Percentiles rank a stretch among this genome's conserved stretches.
phyloP scores from a whole-genome alignment of 1,140 invertebrate genomes.

The Drosophila baimaii region DNA sequence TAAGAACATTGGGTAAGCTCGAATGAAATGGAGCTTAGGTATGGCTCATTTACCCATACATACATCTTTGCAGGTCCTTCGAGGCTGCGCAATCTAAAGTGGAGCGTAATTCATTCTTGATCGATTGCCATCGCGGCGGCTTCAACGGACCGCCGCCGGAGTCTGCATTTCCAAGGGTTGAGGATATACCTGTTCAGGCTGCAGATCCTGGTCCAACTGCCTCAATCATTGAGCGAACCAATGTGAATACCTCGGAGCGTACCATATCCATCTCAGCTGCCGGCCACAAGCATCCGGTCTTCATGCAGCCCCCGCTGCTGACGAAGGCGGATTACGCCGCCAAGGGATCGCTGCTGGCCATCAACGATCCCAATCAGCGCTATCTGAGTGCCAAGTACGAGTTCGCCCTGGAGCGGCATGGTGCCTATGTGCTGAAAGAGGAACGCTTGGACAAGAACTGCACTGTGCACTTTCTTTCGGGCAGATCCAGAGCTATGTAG shows the following conservation, averaged over 20 bases:
- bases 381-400: slow-evolving; percentile 57
- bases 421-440: slow-evolving; percentile 22
- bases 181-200: background rate
- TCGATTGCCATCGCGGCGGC: slow-evolving; percentile 24
- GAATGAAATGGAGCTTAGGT: background rate
- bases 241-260: slow-evolving; percentile 26
- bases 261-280: slow-evolving; percentile 22
- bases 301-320: slow-evolving; percentile 38
- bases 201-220: background rate
- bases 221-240: background rate
- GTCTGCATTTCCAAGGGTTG: too few species aligned
- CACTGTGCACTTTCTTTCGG: slow-evolving; percentile 32
- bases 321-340: slow-evolving; percentile 45
- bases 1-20: slow-evolving; percentile 48
- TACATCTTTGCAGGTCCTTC: slow-evolving; percentile 31
- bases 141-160: background rate
- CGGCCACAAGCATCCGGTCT: slow-evolving; percentile 37
- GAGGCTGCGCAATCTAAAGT: slow-evolving; percentile 35
- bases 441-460: background rate
- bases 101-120: slow-evolving; percentile 12
- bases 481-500: slow-evolving; percentile 20
- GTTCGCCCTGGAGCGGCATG: slow-evolving; percentile 46
- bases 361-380: slow-evolving; percentile 36
- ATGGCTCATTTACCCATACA: background rate
- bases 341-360: slow-evolving; percentile 35